Evolutionary conservation across 2,113 vertebrate species (phyloP).

Genomic region (Panurus biarmicus): DNA sequence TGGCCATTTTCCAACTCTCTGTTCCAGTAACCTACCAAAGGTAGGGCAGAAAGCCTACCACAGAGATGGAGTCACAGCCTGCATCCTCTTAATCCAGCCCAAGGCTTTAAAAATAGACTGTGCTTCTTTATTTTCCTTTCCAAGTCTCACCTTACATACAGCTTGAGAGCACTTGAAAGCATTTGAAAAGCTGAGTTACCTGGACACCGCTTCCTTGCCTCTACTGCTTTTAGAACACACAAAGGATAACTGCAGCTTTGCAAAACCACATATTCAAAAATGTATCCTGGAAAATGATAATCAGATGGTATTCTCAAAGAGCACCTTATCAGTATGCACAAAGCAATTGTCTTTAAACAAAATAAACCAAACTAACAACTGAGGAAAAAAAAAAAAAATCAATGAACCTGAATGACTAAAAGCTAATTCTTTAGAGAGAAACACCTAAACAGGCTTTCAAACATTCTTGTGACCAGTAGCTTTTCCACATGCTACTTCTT

Average conservation of each 20-base stretch:
- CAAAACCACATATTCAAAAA: not conserved
- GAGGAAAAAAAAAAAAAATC: not conserved
- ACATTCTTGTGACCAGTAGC: not conserved
- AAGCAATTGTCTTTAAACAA: not conserved
- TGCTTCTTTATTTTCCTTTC: not conserved
- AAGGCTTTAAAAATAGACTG: not conserved
- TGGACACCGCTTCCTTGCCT: not conserved
- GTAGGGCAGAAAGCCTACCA: not conserved
- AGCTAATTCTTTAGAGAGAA: not conserved
- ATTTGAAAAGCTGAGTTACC: not conserved
- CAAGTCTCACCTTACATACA: not conserved
- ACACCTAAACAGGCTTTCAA: not conserved
- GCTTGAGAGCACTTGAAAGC: not conserved
- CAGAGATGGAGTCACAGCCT: not conserved
- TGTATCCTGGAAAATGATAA: not conserved
- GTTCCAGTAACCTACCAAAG: not conserved
- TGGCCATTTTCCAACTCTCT: not conserved
- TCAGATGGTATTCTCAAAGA: not conserved
- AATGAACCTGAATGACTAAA: not conserved
- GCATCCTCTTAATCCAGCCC: not conserved
- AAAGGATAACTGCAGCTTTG: not conserved
- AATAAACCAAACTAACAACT: not conserved
- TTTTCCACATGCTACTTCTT: not conserved
- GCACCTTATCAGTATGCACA: not conserved
- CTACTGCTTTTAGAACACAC: not conserved